Conservation (phyloP, 2,797 vertebrate genomes). For the Lithobates sylvaticus region DNA sequence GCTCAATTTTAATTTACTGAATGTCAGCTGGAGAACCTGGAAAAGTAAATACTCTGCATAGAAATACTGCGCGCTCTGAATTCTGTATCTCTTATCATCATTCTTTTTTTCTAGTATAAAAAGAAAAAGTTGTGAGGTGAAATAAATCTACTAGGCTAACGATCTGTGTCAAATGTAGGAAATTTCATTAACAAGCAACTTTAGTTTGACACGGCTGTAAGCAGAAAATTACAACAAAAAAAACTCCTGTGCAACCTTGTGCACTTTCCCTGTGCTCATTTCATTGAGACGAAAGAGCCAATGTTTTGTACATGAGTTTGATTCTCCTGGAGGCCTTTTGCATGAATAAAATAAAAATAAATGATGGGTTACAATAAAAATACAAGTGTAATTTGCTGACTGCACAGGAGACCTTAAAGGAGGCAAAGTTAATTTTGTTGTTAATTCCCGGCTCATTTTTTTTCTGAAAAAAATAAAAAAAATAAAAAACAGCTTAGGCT, state of each 20-base stretch:
- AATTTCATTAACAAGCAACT: slow-evolving; percentile 56
- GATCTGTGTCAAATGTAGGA: slow-evolving; percentile 53
- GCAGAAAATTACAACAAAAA: slow-evolving; percentile 32
- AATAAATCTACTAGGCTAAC: slow-evolving; percentile 42
- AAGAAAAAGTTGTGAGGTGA: slow-evolving; percentile 19
- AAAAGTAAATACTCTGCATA: slow-evolving; percentile 1
- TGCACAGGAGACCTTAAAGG: neutral
- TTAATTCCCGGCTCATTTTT: neutral
- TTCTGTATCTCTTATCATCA: neutral
- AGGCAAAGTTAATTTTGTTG: neutral
- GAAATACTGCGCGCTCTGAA: neutral
- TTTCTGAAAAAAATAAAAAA: neutral
- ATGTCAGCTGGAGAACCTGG: neutral
- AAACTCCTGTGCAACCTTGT: slow-evolving; percentile 2
- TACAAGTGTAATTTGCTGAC: neutral
- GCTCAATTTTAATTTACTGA: neutral
- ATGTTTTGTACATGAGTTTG: neutral
- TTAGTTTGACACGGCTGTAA: slow-evolving; percentile 35
- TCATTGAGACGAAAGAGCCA: neutral
- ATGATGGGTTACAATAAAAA: neutral
- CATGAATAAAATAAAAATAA: slow-evolving; percentile 11
- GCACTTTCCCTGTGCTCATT: slow-evolving; percentile 1
- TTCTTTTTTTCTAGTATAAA: slow-evolving; percentile 17
- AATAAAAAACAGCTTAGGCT: neutral
- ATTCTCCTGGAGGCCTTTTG: neutral